Base-by-base conservation (phyloP, 30 jellyfish, hydroid and myxozoan species). In the Catostylus mosaicus region DNA sequence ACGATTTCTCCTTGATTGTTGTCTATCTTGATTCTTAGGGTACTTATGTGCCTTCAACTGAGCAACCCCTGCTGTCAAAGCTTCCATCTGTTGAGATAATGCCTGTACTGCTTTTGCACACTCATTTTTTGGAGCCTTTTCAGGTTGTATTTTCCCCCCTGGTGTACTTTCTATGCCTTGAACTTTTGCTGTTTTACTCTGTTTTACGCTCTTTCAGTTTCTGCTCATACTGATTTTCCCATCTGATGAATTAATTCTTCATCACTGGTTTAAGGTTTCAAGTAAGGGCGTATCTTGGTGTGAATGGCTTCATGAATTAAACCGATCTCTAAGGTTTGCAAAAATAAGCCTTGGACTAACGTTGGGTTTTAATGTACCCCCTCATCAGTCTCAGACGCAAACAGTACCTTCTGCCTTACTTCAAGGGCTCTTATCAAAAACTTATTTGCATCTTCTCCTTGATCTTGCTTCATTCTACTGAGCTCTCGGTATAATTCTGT, bases 291-390 rank as follows among this genome's bases (percentile, higher is more conserved):
- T 35, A 77, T 57, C 50, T 36, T 57, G 67, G 78, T 77, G 37
- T 47, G 73, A 20, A 77, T 77, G 22, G 78, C 68, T 35, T 77
- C 78, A 5, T 60, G 50, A 37, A 36, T 4, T 38, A 77, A 46
- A 38, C 89, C 89, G 47, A 45, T 82, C 62, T 78, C 89, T 63
- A 78, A 38, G 62, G 89, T 62, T 38, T 65, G 89, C 82, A 78
- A 48, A 78, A 78, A 60, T 46, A 78, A 18, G 71, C 73, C 80
- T 78, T 78, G 89, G 30, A 78, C 89, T 61, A 78, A 40, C 2
- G 80, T 38, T 34, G 80, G 70, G 38, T 78, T 65, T 19, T 78
- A 78, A 20, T 78, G 73, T 18, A 36, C 62, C 59, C 64, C 64
- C 29, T 63, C 82, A 47, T 78, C 89, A 43, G 89, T 46, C 40